Conservation (phyloP, 2,888 invertebrate species). For the Parelbella ahira region DNA sequence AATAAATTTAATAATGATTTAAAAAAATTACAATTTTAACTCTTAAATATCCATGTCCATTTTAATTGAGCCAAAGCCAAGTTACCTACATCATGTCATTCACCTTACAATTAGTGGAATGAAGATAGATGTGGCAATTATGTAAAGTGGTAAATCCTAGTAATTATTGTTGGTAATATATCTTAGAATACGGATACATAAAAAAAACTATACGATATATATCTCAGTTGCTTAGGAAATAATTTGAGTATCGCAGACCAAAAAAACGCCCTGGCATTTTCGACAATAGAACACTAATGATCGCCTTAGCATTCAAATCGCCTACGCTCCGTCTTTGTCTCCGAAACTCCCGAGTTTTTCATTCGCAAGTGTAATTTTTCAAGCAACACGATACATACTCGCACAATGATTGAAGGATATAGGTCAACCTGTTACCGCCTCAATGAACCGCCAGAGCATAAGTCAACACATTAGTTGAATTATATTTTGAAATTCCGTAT, state of each 20-base stretch:
- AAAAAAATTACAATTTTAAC: no score
- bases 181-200: no score
- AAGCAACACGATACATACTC: conserved; percentile 58
- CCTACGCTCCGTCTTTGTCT: conserved; percentile 74
- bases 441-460: conserved; percentile 34
- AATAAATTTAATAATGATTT: no score
- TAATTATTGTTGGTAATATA: conserved; percentile 9
- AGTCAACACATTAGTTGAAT: conserved; percentile 22
- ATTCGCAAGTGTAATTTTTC: conserved; percentile 68
- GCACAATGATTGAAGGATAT: conserved; percentile 64
- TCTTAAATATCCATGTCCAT: neutral
- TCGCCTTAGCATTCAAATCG: conserved; percentile 75
- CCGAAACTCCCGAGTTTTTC: conserved; percentile 66
- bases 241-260: conserved; percentile 53
- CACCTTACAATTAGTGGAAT: conserved; percentile 13
- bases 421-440: conserved; percentile 60
- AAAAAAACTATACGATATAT: no score
- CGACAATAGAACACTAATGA: conserved; percentile 73
- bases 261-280: conserved; percentile 50
- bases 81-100: conserved; percentile 15
- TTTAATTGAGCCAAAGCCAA: conserved; percentile 4
- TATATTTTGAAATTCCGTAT: conserved; percentile 14
- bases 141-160: conserved; percentile 14
- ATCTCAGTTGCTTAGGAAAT: neutral
- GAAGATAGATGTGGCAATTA: conserved; percentile 18